Percentiles rank a stretch among this genome's conserved stretches.
phyloP scores from a whole-genome alignment of 2,113 vertebrate genomes.

The Platysteira castanea region DNA sequence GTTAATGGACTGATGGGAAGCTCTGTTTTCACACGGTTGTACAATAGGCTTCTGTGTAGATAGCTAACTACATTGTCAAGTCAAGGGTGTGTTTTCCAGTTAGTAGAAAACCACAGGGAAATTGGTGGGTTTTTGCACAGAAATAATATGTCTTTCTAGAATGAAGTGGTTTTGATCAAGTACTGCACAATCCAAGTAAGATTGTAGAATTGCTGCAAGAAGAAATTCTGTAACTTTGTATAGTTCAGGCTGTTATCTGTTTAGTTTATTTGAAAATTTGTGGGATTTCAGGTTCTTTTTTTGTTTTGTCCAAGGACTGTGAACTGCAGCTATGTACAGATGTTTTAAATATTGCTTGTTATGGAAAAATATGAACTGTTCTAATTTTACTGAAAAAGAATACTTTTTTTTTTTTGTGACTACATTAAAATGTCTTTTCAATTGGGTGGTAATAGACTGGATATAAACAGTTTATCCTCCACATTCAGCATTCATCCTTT shows the following conservation, averaged over 20 bases:
- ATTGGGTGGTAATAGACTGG: background rate
- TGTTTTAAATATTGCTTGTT: background rate
- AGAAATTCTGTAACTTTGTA: background rate
- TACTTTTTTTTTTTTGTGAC: background rate
- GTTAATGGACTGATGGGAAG: background rate
- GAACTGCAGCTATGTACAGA: background rate
- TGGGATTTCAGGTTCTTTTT: background rate
- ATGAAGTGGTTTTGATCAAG: background rate
- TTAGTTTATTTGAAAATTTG: background rate
- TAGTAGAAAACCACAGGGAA: background rate
- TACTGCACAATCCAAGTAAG: background rate
- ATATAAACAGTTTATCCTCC: background rate
- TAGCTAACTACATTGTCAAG: background rate
- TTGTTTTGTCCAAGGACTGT: background rate
- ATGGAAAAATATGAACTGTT: constrained; percentile 21
- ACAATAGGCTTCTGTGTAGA: background rate
- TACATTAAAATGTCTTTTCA: background rate
- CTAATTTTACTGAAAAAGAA: background rate
- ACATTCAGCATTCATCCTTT: background rate
- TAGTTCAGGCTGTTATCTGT: background rate
- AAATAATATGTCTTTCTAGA: background rate
- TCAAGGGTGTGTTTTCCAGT: background rate
- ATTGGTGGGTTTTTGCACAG: background rate
- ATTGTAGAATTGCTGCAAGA: background rate
- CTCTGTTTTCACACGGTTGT: background rate